Evolutionary conservation across 2,797 vertebrate genomes (phyloP), one percentile per base, ranked within the genome.

Genomic region (Lerista edwardsae): DNA sequence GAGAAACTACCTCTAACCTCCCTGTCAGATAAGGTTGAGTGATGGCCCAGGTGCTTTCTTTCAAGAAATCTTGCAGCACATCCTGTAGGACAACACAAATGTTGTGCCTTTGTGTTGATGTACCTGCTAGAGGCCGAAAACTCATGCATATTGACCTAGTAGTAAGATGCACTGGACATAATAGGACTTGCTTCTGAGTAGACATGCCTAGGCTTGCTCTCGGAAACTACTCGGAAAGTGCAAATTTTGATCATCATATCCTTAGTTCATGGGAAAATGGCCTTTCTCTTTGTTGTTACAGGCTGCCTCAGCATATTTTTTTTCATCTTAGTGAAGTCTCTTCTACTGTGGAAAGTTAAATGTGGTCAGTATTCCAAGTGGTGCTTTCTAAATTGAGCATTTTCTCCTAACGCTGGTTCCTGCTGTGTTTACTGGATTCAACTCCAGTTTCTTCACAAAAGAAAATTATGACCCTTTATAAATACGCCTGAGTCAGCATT

Each of bases 301-400:
- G 41, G 31, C 72, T 71, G 15, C 3, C 68, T 67, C 31, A 67
- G 4, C 11, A 75, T 57, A 12, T 89, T 80, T 79, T 86, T 27
- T 44, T 86, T 80, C 85, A 77, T 23, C 17, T 10, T 59, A 86
- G 81, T 41, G 57, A 84, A 90, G 90, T 21, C 4, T 82, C 77
- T 25, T 61, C 17, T 86, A 0, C 44, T 79, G 62, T 39, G 17
- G 62, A 61, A 79, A 57, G 36, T 34, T 64, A n/a, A 29, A 74
- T 44, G 15, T 19, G 23, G 34, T 73, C 47, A 74, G 29, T 73
- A 67, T 82, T 82, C 34, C 73, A 44, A 65, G 15, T 51, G 47
- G 36, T 44, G 36, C 36, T 44, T 80, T 68, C 27, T 75, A 67
- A 55, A n/a, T 27, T 69, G 6, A 55, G 44, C 31, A 55, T 2